Percentiles rank a stretch among this genome's conserved stretches.
Evolutionary conservation across 2,888 invertebrate species (phyloP).

Genomic region (Arctia plantaginis): DNA sequence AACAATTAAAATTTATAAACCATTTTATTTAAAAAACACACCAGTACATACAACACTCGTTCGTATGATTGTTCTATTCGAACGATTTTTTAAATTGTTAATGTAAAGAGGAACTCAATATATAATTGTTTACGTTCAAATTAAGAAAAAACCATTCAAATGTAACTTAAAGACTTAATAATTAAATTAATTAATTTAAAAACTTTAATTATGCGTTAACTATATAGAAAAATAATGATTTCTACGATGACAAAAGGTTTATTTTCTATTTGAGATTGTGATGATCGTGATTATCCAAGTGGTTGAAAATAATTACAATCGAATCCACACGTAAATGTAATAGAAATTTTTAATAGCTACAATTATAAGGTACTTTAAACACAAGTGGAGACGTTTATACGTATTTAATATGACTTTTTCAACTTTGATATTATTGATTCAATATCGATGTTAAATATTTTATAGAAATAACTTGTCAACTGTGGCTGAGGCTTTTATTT

Average conservation of each 20-base stretch:
- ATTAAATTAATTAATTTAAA: conserved; percentile 34
- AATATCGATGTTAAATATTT: background rate
- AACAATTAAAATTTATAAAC: conserved; percentile 63
- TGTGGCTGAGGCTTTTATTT: background rate
- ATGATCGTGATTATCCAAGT: background rate
- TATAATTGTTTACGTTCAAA: conserved; percentile 31
- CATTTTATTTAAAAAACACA: conserved; percentile 73
- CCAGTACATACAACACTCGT: conserved; percentile 65
- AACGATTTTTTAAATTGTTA: conserved; percentile 38
- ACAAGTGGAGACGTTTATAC: background rate
- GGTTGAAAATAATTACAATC: background rate
- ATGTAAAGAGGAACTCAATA: conserved; percentile 43
- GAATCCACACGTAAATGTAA: background rate
- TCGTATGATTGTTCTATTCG: conserved; percentile 52
- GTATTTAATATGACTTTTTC: background rate
- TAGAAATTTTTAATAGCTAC: background rate
- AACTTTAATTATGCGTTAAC: conserved; percentile 41
- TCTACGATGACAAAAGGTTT: background rate
- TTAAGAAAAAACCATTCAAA: conserved; percentile 44
- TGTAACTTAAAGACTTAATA: conserved; percentile 38
- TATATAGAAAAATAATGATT: background rate
- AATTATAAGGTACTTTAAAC: background rate
- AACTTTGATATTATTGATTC: background rate
- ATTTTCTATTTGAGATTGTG: background rate
- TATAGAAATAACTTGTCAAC: background rate